Percentiles rank a stretch among this genome's conserved stretches.
These are phyloP conservation scores for Siderastrea radians DNA, from an alignment of 92 coral and sea anemone genomes.

Conservation along the genomic window DNA sequence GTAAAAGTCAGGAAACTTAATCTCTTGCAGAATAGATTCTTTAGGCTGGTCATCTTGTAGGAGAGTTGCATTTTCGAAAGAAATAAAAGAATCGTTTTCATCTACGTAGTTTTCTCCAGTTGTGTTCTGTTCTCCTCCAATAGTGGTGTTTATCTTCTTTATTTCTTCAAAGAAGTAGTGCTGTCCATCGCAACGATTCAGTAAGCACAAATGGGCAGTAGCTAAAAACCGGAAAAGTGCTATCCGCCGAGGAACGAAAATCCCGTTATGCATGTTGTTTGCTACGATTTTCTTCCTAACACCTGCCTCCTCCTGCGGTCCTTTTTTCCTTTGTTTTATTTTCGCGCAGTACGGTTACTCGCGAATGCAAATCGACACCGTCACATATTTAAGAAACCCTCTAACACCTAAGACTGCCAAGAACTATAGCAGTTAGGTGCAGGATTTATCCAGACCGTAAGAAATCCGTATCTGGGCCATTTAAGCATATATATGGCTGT, in stretches of 20 bases:
- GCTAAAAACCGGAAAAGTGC: neutral
- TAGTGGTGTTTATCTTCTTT: neutral
- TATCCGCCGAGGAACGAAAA: neutral
- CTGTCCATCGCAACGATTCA: constrained; percentile 10
- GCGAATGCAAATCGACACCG: neutral
- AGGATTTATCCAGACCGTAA: too few relatives aligned
- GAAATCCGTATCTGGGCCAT: neutral
- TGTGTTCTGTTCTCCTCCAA: neutral
- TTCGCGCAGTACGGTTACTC: neutral
- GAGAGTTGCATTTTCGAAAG: constrained; percentile 49
- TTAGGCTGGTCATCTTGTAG: constrained; percentile 27
- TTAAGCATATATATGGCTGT: too few relatives aligned
- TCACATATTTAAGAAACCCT: neutral
- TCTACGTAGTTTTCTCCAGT: neutral
- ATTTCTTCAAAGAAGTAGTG: constrained; percentile 53
- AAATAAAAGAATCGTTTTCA: neutral
- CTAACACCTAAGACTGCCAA: neutral
- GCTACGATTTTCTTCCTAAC: neutral
- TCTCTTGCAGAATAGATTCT: constrained; percentile 15
- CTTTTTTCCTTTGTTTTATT: neutral
- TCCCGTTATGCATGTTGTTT: constrained; percentile 3
- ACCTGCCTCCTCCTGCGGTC: neutral
- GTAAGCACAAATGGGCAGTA: too few relatives aligned
- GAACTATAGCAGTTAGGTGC: neutral
- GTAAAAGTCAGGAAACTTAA: constrained; percentile 80